These are phyloP conservation scores for Gadopsis bispinosus DNA, from an alignment of 2,797 vertebrate species.

Conservation along the genomic window DNA sequence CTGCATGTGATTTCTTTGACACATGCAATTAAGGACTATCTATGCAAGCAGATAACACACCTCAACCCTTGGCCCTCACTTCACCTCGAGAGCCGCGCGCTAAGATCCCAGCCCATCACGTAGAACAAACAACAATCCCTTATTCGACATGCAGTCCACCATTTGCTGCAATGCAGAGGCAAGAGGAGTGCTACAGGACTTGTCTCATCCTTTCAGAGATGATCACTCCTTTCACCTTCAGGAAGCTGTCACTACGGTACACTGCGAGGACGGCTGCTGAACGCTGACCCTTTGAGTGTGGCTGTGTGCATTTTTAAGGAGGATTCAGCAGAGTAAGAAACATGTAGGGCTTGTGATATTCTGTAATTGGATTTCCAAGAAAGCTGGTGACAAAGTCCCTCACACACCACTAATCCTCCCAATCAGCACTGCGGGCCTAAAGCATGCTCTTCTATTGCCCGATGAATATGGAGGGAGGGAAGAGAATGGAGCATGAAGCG, in stretches of 20 bases:
- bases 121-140: slow-evolving; percentile 73
- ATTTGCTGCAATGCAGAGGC: slow-evolving; percentile 82
- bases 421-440: slow-evolving; percentile 81
- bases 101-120: slow-evolving; percentile 53
- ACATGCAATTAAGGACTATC: slow-evolving; percentile 79
- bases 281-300: slow-evolving; percentile 68
- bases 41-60: slow-evolving; percentile 66
- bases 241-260: slow-evolving; percentile 39
- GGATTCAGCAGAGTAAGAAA: slow-evolving; percentile 83
- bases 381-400: slow-evolving; percentile 88
- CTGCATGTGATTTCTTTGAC: slow-evolving; percentile 68
- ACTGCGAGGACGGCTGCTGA: slow-evolving; percentile 52
- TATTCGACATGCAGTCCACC: slow-evolving; percentile 59
- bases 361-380: slow-evolving; percentile 89
- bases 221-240: slow-evolving; percentile 63
- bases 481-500: slow-evolving; percentile 34
- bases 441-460: slow-evolving; percentile 64
- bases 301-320: slow-evolving; percentile 73
- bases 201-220: slow-evolving; percentile 65
- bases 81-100: slow-evolving; percentile 55
- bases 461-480: slow-evolving; percentile 67
- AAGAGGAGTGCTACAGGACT: slow-evolving; percentile 49
- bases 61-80: slow-evolving; percentile 56
- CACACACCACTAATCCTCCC: slow-evolving; percentile 86
- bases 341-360: slow-evolving; percentile 87